Percentiles rank a stretch among this genome's conserved stretches.
Conservation (phyloP, 2,888 invertebrate species). For the Conus canariensis region DNA sequence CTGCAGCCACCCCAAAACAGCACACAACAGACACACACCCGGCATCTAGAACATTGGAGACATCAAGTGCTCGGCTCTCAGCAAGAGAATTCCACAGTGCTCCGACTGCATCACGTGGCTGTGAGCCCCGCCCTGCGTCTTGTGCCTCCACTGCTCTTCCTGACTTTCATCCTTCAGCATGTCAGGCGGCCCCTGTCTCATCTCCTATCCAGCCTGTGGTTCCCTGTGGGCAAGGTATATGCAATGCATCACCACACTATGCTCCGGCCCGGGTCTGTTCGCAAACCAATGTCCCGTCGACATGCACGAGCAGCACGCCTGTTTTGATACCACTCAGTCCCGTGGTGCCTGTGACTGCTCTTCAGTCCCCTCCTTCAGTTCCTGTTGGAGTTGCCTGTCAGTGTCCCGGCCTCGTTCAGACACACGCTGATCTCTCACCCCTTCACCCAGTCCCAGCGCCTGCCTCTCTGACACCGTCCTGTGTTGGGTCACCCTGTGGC, state of each 20-base stretch:
- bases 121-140: background rate
- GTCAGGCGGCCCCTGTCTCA: too few relatives aligned
- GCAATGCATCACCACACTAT: background rate
- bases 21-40: background rate
- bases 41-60: background rate
- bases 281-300: background rate
- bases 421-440: background rate
- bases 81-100: background rate
- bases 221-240: background rate
- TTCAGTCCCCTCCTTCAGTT: background rate
- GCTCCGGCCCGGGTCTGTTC: background rate
- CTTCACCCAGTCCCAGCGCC: background rate
- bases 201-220: background rate
- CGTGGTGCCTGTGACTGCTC: background rate
- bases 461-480: background rate
- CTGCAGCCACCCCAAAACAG: background rate
- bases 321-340: background rate
- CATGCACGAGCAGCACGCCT: background rate
- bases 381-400: background rate
- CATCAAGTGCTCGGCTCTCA: background rate
- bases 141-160: background rate
- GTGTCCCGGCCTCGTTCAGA: background rate
- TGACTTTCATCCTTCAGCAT: background rate
- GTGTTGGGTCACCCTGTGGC: background rate
- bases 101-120: background rate